These are phyloP conservation scores for Rhaphigaster nebulosa DNA, from an alignment of 2,888 invertebrate species.

Conservation along the genomic window DNA sequence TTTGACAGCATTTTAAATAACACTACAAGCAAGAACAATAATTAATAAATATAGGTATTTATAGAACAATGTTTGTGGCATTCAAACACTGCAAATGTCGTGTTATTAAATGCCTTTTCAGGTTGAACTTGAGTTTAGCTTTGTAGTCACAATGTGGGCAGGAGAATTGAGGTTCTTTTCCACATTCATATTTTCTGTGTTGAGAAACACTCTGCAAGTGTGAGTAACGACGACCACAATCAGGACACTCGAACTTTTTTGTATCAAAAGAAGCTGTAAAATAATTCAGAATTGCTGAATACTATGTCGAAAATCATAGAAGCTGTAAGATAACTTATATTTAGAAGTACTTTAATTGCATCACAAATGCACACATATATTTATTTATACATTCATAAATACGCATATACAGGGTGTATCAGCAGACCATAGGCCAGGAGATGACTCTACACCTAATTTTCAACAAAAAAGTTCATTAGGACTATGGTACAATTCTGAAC, in stretches of 20 bases:
- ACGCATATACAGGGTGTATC: neutral
- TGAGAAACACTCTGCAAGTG: conserved; percentile 58
- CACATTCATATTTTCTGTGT: conserved; percentile 64
- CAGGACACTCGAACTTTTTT: conserved; percentile 40
- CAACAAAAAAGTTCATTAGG: too few species aligned
- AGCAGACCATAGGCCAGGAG: too few species aligned
- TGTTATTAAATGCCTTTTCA: conserved; percentile 62
- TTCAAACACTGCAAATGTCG: conserved; percentile 55
- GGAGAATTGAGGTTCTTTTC: conserved; percentile 65
- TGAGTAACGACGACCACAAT: conserved; percentile 49
- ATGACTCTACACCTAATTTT: too few species aligned
- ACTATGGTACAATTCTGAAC: too few species aligned
- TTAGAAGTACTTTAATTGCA: neutral
- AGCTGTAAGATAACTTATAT: neutral
- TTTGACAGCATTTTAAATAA: neutral
- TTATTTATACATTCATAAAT: neutral
- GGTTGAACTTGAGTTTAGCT: conserved; percentile 64
- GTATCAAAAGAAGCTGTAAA: conserved; percentile 35
- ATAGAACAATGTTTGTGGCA: neutral
- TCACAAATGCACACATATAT: neutral
- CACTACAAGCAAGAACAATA: neutral
- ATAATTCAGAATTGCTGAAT: neutral
- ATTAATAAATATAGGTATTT: neutral
- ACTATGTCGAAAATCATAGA: neutral
- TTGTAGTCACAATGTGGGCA: conserved; percentile 64